These are phyloP conservation scores for Gnatocerus cornutus DNA, from an alignment of 2,888 invertebrate genomes.

Conservation along the genomic window DNA sequence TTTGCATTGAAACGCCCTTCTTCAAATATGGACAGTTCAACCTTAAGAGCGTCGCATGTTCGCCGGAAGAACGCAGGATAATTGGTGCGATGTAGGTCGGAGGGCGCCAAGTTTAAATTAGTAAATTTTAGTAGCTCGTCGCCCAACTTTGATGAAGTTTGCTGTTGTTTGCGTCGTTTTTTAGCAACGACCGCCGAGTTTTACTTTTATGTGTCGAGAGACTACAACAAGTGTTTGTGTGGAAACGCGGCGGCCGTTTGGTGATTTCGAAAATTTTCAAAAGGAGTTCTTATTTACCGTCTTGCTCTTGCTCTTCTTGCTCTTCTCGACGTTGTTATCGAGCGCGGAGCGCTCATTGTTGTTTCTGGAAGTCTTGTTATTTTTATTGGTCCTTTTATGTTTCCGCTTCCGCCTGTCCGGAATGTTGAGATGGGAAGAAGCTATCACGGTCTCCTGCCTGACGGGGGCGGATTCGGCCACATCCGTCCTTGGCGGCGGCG, in stretches of 20 bases:
- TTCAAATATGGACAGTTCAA: not conserved
- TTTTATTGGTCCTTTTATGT: conserved; percentile 62
- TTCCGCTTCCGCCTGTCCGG: conserved; percentile 65
- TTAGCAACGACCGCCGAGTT: conserved; percentile 32
- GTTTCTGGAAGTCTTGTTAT: conserved; percentile 58
- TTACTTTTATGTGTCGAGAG: conserved; percentile 37
- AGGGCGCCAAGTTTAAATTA: conserved; percentile 18
- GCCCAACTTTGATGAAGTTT: conserved; percentile 34
- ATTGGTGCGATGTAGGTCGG: conserved; percentile 17
- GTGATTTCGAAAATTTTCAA: not conserved
- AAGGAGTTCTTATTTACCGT: conserved; percentile 55
- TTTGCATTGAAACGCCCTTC: no score
- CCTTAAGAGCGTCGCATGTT: conserved; percentile 6
- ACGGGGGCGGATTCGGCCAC: conserved; percentile 19
- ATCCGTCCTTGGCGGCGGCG: conserved; percentile 8
- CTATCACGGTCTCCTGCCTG: conserved; percentile 56
- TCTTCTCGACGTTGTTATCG: conserved; percentile 56
- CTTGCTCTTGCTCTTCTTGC: conserved; percentile 55
- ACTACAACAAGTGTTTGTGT: conserved; percentile 39
- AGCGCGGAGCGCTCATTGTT: conserved; percentile 59
- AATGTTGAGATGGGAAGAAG: conserved; percentile 61
- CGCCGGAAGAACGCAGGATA: conserved; percentile 3
- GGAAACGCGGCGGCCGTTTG: conserved; percentile 13
- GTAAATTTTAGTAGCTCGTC: conserved; percentile 26
- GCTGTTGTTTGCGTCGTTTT: conserved; percentile 31